Percentiles rank a stretch among this genome's conserved stretches.
Conservation (phyloP, 2,888 invertebrate genomes). For the Homarus gammarus region DNA sequence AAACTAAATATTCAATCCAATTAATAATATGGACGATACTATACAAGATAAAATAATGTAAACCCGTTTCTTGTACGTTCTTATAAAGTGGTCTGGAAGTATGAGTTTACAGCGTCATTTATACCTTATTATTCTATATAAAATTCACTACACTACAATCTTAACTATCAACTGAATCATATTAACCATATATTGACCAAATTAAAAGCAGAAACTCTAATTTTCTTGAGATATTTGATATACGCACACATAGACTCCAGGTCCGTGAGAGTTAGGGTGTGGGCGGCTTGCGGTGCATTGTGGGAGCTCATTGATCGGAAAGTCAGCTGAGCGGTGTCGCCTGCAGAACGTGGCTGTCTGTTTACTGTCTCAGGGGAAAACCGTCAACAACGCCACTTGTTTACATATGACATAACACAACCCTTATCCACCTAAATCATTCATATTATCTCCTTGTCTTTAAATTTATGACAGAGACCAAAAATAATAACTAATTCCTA, state of each 20-base stretch:
- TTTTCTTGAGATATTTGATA: not conserved
- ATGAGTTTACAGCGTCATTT: not conserved
- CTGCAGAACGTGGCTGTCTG: not conserved
- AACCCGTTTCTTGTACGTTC: not conserved
- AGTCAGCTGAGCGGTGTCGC: conserved; percentile 48
- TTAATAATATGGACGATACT: not conserved
- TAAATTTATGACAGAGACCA: no score
- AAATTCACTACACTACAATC: not conserved
- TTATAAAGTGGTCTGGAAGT: not conserved
- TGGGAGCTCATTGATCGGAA: conserved; percentile 65
- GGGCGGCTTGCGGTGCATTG: conserved; percentile 47
- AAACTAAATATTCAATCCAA: not conserved
- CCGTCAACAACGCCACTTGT: not conserved
- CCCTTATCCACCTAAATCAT: no score
- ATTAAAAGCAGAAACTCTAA: not conserved
- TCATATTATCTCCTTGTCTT: no score
- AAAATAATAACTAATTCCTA: no score
- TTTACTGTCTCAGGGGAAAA: not conserved
- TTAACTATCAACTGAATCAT: not conserved
- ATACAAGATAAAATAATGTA: not conserved
- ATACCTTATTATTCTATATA: not conserved
- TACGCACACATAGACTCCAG: not conserved
- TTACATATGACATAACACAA: no score
- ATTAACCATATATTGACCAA: not conserved
- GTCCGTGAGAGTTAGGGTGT: conserved; percentile 40